phyloP scores from a whole-genome alignment of 2,797 vertebrate species.

The Pseudomugil tenellus region DNA sequence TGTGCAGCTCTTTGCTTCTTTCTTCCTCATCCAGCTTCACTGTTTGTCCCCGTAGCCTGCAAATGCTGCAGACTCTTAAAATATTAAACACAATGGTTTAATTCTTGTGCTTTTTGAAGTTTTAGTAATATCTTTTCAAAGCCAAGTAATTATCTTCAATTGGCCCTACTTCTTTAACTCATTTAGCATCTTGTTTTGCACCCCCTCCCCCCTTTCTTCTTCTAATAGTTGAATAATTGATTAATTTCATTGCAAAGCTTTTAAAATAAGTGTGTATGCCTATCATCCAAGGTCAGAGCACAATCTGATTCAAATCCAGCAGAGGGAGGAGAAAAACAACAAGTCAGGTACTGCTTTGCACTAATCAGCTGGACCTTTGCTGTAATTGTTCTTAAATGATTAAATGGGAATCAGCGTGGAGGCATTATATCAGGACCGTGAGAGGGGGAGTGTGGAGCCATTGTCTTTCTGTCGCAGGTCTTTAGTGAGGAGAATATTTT shows the following conservation, averaged over 20 bases:
- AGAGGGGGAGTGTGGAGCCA: constrained; percentile 52
- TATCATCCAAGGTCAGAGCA: constrained; percentile 43
- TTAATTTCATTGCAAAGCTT: constrained; percentile 36
- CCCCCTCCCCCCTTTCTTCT: constrained; percentile 9
- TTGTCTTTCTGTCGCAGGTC: constrained; percentile 62
- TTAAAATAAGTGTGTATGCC: constrained; percentile 12
- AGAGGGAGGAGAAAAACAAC: not conserved
- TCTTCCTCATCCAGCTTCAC: constrained; percentile 29
- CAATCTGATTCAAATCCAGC: constrained; percentile 18
- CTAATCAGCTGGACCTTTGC: constrained; percentile 61
- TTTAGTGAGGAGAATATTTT: constrained; percentile 78
- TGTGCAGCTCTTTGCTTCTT: constrained; percentile 9
- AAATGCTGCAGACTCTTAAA: constrained; percentile 55
- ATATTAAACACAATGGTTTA: constrained; percentile 78
- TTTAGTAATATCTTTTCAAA: constrained; percentile 71
- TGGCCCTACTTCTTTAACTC: constrained; percentile 68
- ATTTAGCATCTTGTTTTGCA: constrained; percentile 63
- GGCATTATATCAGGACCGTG: constrained; percentile 62
- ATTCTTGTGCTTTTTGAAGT: constrained; percentile 60
- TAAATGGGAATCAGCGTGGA: constrained; percentile 68
- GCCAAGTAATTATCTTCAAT: constrained; percentile 72
- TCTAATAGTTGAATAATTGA: constrained; percentile 72
- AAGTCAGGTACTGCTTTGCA: constrained; percentile 57
- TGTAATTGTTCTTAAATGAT: constrained; percentile 70
- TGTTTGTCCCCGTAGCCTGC: constrained; percentile 18